Evolutionary conservation across 2,797 vertebrate species (phyloP).

Genomic region (Macroramphosus scolopax): DNA sequence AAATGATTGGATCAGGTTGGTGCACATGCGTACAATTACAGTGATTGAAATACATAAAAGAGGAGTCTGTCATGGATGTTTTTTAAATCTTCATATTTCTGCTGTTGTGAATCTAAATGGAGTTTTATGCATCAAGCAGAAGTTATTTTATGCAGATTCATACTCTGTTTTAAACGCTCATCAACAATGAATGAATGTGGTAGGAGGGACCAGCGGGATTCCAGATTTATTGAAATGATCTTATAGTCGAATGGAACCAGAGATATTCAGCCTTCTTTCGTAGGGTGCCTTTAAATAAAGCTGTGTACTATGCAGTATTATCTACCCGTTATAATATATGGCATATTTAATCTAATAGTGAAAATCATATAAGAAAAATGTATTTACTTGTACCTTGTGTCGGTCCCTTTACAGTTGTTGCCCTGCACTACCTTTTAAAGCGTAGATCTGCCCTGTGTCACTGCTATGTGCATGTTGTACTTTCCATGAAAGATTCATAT

Average conservation of each 20-base stretch:
- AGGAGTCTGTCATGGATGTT: no score
- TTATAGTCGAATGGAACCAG: constrained; percentile 25
- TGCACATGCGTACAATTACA: neutral
- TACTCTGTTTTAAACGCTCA: constrained; percentile 25
- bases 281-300: neutral
- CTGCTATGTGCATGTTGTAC: constrained; percentile 18
- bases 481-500: constrained; percentile 71
- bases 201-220: constrained; percentile 15
- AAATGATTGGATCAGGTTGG: neutral
- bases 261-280: constrained; percentile 9
- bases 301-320: neutral
- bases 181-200: constrained; percentile 45
- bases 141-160: constrained; percentile 27
- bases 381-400: no score
- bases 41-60: no score
- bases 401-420: constrained; percentile 14
- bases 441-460: constrained; percentile 16
- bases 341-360: no score
- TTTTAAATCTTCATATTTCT: no score
- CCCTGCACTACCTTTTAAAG: constrained; percentile 4
- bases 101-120: no score
- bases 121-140: neutral
- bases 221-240: constrained; percentile 16
- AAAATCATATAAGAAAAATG: no score
- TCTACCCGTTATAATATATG: neutral